Evolutionary conservation across 2,797 vertebrate genomes (phyloP).

Genomic region (Xenentodon cancila): DNA sequence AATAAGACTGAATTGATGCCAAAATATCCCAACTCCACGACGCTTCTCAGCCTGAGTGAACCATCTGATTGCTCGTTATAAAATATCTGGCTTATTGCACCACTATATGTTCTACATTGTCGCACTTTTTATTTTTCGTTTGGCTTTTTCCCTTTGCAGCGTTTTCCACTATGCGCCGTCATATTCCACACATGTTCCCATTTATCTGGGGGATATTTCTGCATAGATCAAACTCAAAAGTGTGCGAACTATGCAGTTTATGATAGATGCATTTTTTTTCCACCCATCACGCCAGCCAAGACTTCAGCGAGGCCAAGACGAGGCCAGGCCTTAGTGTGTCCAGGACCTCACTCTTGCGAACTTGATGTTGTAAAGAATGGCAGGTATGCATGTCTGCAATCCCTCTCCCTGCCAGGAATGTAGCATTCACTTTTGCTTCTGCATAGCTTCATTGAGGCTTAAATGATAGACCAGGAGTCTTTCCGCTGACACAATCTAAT

Average conservation of each 20-base stretch:
- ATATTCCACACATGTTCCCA: too few species aligned
- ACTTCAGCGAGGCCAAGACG: not conserved
- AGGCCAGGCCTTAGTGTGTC: not conserved
- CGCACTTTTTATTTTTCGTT: too few species aligned
- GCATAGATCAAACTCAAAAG: constrained; percentile 3
- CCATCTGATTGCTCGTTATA: not conserved
- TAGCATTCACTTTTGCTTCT: constrained; percentile 37
- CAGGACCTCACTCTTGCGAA: constrained; percentile 27
- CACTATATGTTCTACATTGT: too few species aligned
- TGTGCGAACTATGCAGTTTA: constrained; percentile 3
- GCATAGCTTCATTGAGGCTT: constrained; percentile 39
- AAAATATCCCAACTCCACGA: not conserved
- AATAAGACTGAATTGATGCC: too few species aligned
- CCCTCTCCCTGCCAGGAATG: constrained; percentile 56
- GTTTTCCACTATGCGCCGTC: too few species aligned
- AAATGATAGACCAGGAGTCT: constrained; percentile 46
- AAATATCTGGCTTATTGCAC: not conserved
- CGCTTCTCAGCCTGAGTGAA: not conserved
- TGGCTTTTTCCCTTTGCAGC: too few species aligned
- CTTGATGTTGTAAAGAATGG: constrained; percentile 47
- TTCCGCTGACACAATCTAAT: constrained; percentile 43
- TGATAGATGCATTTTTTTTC: constrained; percentile 29
- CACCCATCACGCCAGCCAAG: not conserved
- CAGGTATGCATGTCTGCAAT: constrained; percentile 64
- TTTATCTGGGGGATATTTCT: too few species aligned